These are phyloP conservation scores for Drosophila anomelani DNA, from an alignment of 2,888 invertebrate genomes.

Conservation along the genomic window DNA sequence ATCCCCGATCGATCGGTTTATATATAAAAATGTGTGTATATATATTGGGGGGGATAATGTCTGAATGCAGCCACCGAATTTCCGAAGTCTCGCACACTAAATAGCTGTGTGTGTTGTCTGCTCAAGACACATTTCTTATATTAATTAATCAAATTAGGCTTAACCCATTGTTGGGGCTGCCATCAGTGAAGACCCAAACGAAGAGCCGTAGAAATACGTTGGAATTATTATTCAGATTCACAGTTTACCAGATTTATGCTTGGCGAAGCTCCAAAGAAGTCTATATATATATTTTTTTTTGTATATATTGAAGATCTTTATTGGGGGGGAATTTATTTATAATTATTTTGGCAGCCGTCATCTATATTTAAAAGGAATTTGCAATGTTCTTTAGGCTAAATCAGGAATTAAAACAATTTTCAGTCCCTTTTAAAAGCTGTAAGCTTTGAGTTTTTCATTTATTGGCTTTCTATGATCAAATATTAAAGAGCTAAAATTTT, in stretches of 20 bases:
- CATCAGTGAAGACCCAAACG: neutral
- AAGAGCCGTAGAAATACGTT: conserved; percentile 1
- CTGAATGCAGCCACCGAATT: conserved; percentile 15
- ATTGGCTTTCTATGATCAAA: too few species aligned
- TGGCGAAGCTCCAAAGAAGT: too few species aligned
- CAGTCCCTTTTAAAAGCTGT: too few species aligned
- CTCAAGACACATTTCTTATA: conserved; percentile 65
- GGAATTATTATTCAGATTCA: conserved; percentile 5
- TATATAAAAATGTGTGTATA: neutral
- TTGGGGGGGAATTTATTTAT: neutral
- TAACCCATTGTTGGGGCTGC: conserved; percentile 65
- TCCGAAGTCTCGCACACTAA: conserved; percentile 29
- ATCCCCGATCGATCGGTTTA: conserved; percentile 25
- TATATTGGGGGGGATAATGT: neutral
- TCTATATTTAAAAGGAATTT: too few species aligned
- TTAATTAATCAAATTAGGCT: conserved; percentile 79
- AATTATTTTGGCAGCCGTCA: neutral
- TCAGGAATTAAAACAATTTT: too few species aligned
- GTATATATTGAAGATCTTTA: neutral
- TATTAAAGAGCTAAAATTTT: too few species aligned
- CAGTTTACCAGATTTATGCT: neutral
- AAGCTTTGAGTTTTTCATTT: too few species aligned
- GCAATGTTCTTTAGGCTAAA: too few species aligned
- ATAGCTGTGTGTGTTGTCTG: conserved; percentile 40
- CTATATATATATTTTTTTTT: neutral